Conservation (phyloP, 2,888 invertebrate genomes). For the Plagodis pulveraria region DNA sequence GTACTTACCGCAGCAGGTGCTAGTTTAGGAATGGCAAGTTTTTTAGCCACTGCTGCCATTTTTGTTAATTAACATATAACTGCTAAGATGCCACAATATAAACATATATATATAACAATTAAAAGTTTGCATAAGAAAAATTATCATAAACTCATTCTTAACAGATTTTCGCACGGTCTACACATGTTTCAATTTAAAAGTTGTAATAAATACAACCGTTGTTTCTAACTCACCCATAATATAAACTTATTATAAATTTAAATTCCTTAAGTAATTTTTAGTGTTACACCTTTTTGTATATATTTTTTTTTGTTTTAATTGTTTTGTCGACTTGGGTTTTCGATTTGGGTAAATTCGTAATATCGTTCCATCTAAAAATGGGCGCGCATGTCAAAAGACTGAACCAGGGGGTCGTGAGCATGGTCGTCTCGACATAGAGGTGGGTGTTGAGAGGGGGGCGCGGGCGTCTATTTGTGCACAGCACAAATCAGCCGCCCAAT, state of each 20-base stretch:
- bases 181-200: conserved; percentile 30
- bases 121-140: conserved; percentile 40
- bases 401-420: conserved; percentile 71
- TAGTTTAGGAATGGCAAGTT: conserved; percentile 53
- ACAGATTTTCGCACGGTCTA: conserved; percentile 32
- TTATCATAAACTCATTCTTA: conserved; percentile 58
- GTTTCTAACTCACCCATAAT: conserved; percentile 34
- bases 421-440: conserved; percentile 54
- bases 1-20: conserved; percentile 68
- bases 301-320: conserved; percentile 44
- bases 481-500: conserved; percentile 82
- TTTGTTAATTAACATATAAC: conserved; percentile 56
- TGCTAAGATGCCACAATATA: conserved; percentile 70
- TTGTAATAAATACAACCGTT: conserved; percentile 25
- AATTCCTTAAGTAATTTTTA: conserved; percentile 57
- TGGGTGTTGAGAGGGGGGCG: conserved; percentile 57
- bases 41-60: conserved; percentile 77
- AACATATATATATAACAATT: conserved; percentile 42
- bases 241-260: conserved; percentile 45
- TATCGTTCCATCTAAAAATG: conserved; percentile 82
- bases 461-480: conserved; percentile 78
- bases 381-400: conserved; percentile 83
- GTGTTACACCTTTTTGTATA: conserved; percentile 52
- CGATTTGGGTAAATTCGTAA: conserved; percentile 71
- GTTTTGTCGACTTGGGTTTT: conserved; percentile 48